Percentiles rank a stretch among this genome's conserved stretches.
Evolutionary conservation across 2,797 vertebrate species (phyloP).

Genomic region (Danio kyathit): DNA sequence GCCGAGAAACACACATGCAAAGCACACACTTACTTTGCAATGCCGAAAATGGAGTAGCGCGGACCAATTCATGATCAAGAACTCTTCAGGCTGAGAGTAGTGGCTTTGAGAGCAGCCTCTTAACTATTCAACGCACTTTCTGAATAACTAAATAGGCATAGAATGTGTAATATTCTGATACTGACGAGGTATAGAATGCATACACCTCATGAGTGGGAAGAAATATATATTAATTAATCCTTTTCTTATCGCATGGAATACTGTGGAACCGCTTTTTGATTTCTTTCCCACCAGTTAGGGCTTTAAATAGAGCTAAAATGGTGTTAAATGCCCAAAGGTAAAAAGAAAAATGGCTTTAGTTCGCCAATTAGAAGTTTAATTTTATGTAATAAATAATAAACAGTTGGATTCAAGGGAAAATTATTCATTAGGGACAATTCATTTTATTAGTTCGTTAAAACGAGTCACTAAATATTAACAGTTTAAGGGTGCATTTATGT

Average conservation of each 20-base stretch:
- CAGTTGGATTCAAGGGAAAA: too few relatives aligned
- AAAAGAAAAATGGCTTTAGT: too few relatives aligned
- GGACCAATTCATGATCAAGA: slow-evolving; percentile 32
- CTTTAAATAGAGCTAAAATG: not conserved
- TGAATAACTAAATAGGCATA: slow-evolving; percentile 24
- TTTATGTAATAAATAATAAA: too few relatives aligned
- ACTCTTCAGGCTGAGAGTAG: slow-evolving; percentile 22
- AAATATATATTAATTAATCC: not conserved
- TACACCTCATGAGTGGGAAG: not conserved
- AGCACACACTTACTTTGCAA: slow-evolving; percentile 12
- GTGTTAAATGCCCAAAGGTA: too few relatives aligned
- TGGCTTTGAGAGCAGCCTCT: slow-evolving; percentile 42
- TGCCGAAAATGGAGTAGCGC: not conserved
- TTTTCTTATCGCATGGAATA: too few relatives aligned
- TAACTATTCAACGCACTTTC: slow-evolving; percentile 17
- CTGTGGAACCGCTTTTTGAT: too few relatives aligned
- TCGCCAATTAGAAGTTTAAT: too few relatives aligned
- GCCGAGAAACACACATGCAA: slow-evolving; percentile 47
- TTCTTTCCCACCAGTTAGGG: not conserved
- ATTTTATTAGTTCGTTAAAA: too few relatives aligned
- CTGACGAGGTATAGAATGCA: not conserved
- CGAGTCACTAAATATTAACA: too few relatives aligned
- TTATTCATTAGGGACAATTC: too few relatives aligned
- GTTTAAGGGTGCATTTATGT: too few relatives aligned
- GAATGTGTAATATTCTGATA: not conserved